Conservation (phyloP, 2,888 invertebrate genomes). For the Limenitis camilla region DNA sequence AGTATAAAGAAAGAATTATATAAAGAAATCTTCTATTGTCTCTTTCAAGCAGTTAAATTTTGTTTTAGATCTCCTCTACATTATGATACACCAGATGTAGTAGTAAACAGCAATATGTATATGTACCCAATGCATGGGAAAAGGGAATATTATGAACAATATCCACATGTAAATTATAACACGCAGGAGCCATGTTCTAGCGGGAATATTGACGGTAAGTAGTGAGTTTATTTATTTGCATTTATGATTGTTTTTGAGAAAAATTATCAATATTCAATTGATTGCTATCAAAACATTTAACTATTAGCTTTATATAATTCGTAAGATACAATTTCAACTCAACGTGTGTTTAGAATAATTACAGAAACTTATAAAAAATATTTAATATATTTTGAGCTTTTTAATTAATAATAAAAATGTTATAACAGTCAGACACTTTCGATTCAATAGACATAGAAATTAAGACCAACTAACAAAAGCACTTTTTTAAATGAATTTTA, state of each 20-base stretch:
- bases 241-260: neutral
- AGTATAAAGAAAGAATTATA: neutral
- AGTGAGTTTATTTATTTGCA: neutral
- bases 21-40: neutral
- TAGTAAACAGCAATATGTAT: conserved; percentile 61
- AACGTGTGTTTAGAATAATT: too few relatives aligned
- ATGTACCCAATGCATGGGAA: conserved; percentile 60
- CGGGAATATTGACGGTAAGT: conserved; percentile 35
- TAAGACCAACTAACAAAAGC: too few relatives aligned
- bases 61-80: conserved; percentile 59
- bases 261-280: too few relatives aligned
- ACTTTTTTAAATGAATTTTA: too few relatives aligned
- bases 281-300: too few relatives aligned
- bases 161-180: conserved; percentile 38
- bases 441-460: too few relatives aligned
- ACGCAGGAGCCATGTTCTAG: conserved; percentile 55
- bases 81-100: conserved; percentile 58
- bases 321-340: too few relatives aligned
- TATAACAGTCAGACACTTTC: too few relatives aligned
- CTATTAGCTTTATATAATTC: too few relatives aligned
- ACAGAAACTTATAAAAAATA: too few relatives aligned
- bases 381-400: too few relatives aligned
- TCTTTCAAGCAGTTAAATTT: conserved; percentile 7
- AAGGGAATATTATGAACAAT: conserved; percentile 65
- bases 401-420: too few relatives aligned